A percentile compares a stretch with the other conserved stretches of the same genome.
Evolutionary conservation across 2,888 invertebrate genomes (phyloP).

Genomic region (Harpalus rufipes): DNA sequence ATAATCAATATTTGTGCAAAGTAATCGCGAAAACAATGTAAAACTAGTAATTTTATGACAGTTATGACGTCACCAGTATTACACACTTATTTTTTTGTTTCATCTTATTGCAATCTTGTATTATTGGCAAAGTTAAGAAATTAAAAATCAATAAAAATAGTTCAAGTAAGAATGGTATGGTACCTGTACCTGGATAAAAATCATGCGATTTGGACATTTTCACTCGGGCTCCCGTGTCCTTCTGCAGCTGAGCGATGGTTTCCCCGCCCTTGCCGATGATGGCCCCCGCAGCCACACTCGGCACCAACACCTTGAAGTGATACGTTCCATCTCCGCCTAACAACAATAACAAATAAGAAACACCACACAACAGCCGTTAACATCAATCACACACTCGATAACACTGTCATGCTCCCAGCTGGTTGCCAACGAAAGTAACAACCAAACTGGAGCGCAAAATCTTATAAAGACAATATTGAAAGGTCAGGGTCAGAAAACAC

Average conservation of each 20-base stretch:
- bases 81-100: not conserved
- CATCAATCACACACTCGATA: not conserved
- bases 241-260: constrained; percentile 98
- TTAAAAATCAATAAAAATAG: constrained; percentile 36
- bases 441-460: constrained; percentile 1
- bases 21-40: constrained; percentile 17
- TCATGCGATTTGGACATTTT: constrained; percentile 99
- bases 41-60: constrained; percentile 14
- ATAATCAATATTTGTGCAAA: constrained; percentile 44
- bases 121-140: constrained; percentile 2
- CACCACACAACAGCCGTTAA: constrained; percentile 17
- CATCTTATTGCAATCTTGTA: not conserved
- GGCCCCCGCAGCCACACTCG: constrained; percentile 98
- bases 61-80: constrained; percentile 20
- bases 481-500: constrained; percentile 69
- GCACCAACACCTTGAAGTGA: constrained; percentile 98
- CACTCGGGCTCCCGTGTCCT: constrained; percentile 97
- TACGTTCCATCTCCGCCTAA: constrained; percentile 91
- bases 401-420: not conserved
- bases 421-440: not conserved
- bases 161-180: not conserved
- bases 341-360: constrained; percentile 67
- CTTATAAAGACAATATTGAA: constrained; percentile 37
- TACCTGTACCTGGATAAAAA: constrained; percentile 93
- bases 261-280: constrained; percentile 99